These are phyloP conservation scores for Zaprionus capensis DNA, from an alignment of 1,140 invertebrate species.

Conservation along the genomic window DNA sequence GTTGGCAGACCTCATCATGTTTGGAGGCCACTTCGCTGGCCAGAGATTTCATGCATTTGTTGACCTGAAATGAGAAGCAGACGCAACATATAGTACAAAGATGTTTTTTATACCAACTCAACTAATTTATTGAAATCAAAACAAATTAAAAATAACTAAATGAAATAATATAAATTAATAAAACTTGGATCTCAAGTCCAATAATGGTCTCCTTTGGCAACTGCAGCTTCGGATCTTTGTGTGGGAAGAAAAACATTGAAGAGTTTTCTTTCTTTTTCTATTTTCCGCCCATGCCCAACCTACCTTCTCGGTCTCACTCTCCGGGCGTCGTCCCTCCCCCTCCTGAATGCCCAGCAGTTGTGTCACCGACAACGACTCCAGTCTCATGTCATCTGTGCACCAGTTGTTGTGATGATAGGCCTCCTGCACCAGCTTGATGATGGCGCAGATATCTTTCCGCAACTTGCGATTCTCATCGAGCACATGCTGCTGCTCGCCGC, in stretches of 20 bases:
- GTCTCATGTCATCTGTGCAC: slow-evolving; percentile 42
- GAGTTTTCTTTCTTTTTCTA: neutral
- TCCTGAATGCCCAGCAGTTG: slow-evolving; percentile 51
- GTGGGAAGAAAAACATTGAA: neutral
- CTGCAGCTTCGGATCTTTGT: neutral
- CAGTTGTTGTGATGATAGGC: slow-evolving; percentile 57
- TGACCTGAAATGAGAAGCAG: slow-evolving; percentile 40
- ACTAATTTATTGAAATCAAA: slow-evolving; percentile 48
- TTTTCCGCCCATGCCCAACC: slow-evolving; percentile 13
- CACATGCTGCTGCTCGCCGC: slow-evolving; percentile 54
- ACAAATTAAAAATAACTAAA: neutral
- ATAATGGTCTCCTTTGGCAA: neutral
- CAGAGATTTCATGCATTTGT: slow-evolving; percentile 69
- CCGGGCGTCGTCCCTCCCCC: slow-evolving; percentile 27
- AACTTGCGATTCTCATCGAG: slow-evolving; percentile 58
- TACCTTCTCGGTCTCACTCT: slow-evolving; percentile 72
- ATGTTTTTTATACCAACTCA: neutral
- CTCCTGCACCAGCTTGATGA: slow-evolving; percentile 61
- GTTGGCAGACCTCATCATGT: slow-evolving; percentile 68
- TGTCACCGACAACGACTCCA: slow-evolving; percentile 63
- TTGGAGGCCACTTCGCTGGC: slow-evolving; percentile 73
- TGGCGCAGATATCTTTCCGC: slow-evolving; percentile 62
- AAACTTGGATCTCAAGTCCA: neutral
- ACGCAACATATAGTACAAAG: neutral
- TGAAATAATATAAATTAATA: neutral